Evolutionary conservation across 2,113 vertebrate genomes (phyloP).

Genomic region (Climacteris rufus): DNA sequence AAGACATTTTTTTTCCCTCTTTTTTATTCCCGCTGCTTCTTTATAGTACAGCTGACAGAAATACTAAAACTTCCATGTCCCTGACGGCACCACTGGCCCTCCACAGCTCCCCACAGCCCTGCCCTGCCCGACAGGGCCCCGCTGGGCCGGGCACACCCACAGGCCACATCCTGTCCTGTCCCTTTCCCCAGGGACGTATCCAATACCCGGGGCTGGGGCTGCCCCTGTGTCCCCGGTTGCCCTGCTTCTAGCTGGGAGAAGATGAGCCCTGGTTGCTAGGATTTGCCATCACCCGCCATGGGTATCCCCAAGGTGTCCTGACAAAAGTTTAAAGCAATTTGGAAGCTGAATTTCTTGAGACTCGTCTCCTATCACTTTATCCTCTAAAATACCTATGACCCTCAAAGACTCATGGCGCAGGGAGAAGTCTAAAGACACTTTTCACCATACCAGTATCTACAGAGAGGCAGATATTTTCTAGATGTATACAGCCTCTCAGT

Average conservation of each 20-base stretch:
- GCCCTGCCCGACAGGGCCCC: neutral
- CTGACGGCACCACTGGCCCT: neutral
- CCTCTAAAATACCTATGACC: neutral
- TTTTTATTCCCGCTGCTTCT: neutral
- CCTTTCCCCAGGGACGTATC: neutral
- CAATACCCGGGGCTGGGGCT: fast-evolving
- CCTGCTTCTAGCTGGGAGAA: neutral
- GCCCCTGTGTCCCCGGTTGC: fast-evolving
- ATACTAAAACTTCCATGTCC: neutral
- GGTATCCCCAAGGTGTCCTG: neutral
- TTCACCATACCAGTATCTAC: neutral
- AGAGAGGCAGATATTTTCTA: neutral
- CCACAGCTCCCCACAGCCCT: neutral
- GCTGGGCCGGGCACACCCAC: fast-evolving
- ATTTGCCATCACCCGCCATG: fast-evolving
- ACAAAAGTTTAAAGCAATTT: neutral
- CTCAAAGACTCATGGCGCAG: neutral
- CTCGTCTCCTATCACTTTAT: neutral
- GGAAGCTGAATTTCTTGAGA: neutral
- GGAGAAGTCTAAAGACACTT: neutral
- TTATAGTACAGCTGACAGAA: neutral
- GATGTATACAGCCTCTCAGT: neutral
- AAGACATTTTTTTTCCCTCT: neutral
- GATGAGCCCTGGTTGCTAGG: neutral
- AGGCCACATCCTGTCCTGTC: too few relatives aligned